Evolutionary conservation across 2,113 vertebrate genomes (phyloP).

Genomic region (Phalacrocorax aristotelis): DNA sequence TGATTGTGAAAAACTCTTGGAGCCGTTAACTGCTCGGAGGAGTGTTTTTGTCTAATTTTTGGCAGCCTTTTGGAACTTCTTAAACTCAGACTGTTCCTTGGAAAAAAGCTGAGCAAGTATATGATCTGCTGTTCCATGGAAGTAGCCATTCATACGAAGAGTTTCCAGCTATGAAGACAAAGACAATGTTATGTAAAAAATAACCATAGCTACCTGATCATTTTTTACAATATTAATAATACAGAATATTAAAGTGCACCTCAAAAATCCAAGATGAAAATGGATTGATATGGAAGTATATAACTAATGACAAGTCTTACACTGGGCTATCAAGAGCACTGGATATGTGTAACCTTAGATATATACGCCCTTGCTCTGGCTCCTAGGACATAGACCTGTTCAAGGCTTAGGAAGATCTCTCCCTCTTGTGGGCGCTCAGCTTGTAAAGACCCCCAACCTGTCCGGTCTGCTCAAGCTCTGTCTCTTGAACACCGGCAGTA

Average conservation of each 20-base stretch:
- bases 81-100: constrained; percentile 72
- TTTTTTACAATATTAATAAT: background rate
- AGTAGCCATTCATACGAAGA: constrained; percentile 69
- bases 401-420: background rate
- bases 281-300: background rate
- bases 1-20: background rate
- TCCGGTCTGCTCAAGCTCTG: background rate
- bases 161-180: constrained; percentile 64
- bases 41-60: constrained; percentile 38
- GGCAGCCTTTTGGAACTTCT: constrained; percentile 61
- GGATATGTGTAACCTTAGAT: too few relatives aligned
- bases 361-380: background rate
- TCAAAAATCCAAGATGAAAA: background rate
- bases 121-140: constrained; percentile 61
- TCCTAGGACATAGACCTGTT: background rate
- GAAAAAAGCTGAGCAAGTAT: constrained; percentile 74
- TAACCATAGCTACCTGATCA: background rate
- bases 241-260: background rate
- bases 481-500: background rate
- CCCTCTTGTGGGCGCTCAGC: background rate
- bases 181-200: background rate
- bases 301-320: background rate
- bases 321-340: too few relatives aligned
- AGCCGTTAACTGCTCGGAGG: background rate
- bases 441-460: too few relatives aligned